phyloP scores from a whole-genome alignment of 2,888 invertebrate genomes.

The Agelastica alni region DNA sequence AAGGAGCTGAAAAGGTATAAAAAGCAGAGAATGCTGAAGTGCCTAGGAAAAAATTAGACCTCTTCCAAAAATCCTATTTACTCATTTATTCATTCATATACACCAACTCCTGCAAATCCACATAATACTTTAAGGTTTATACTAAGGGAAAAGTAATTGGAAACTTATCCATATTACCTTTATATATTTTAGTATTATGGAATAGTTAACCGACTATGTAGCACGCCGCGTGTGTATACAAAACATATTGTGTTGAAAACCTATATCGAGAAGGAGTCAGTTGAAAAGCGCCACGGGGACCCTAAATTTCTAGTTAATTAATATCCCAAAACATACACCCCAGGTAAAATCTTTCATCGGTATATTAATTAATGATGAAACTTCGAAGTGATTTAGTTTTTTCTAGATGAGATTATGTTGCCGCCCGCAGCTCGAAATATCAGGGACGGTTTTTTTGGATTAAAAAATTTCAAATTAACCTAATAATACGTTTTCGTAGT shows the following conservation, averaged over 20 bases:
- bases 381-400: background rate
- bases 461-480: too few relatives aligned
- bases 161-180: too few relatives aligned
- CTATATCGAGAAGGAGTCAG: constrained; percentile 9
- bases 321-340: constrained; percentile 18
- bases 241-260: constrained; percentile 22
- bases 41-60: too few relatives aligned
- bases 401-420: too few relatives aligned
- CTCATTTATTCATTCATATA: too few relatives aligned
- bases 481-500: too few relatives aligned
- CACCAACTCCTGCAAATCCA: too few relatives aligned
- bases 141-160: background rate
- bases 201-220: constrained; percentile 7
- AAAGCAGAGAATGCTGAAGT: too few relatives aligned
- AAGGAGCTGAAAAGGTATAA: too few relatives aligned
- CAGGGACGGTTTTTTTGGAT: background rate
- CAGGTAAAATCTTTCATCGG: constrained; percentile 14
- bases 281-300: constrained; percentile 12
- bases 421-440: background rate
- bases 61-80: too few relatives aligned
- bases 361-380: constrained; percentile 15
- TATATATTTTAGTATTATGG: too few relatives aligned
- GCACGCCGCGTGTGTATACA: constrained; percentile 5
- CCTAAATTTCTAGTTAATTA: constrained; percentile 21
- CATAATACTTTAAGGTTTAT: background rate